These are phyloP conservation scores for Cephalotes varians DNA, from an alignment of 2,888 invertebrate species.

Conservation along the genomic window DNA sequence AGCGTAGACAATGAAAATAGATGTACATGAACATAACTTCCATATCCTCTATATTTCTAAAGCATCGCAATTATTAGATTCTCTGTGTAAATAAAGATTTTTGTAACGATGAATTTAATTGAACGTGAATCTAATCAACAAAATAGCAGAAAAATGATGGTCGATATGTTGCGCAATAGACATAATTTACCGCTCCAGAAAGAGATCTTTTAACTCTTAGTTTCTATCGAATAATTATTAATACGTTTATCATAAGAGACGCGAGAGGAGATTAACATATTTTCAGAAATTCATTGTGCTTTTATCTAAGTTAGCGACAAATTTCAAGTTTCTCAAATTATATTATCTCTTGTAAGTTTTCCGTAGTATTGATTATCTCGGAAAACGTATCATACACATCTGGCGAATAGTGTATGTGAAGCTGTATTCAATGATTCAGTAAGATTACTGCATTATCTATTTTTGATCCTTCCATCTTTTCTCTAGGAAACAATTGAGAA, in stretches of 20 bases:
- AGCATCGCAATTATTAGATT: neutral
- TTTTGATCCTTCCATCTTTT: neutral
- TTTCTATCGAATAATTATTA: neutral
- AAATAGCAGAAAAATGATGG: neutral
- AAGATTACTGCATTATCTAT: constrained; percentile 5
- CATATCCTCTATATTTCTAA: neutral
- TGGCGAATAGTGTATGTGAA: neutral
- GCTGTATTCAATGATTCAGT: constrained; percentile 38
- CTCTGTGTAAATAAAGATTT: neutral
- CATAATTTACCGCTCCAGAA: neutral
- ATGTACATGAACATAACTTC: constrained; percentile 10
- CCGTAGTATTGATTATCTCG: neutral
- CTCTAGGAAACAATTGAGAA: neutral
- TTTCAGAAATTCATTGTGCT: no score
- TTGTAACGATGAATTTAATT: neutral
- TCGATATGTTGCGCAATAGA: no score
- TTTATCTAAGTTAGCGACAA: no score
- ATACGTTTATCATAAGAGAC: neutral
- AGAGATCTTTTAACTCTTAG: neutral
- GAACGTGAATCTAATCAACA: neutral
- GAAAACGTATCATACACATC: neutral
- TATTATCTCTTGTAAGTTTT: neutral
- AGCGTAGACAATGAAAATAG: constrained; percentile 27
- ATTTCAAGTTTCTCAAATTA: neutral
- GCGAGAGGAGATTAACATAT: neutral